Evolutionary conservation across 2,113 vertebrate genomes (phyloP).

Genomic region (Cepphus grylle): DNA sequence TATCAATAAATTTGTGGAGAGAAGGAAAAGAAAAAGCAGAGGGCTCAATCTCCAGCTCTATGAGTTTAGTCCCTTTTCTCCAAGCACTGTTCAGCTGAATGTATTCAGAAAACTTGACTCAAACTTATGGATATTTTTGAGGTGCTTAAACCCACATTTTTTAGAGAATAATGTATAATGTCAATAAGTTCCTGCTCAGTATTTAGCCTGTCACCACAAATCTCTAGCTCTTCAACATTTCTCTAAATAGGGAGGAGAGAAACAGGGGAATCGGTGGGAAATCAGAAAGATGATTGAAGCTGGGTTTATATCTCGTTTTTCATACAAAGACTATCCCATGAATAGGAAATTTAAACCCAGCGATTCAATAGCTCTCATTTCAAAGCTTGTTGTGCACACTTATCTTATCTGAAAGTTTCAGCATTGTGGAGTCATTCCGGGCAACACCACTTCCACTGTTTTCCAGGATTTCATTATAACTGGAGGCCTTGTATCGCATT

Average conservation of each 20-base stretch:
- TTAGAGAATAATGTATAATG: neutral
- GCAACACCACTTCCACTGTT: constrained; percentile 9
- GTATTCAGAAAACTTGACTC: neutral
- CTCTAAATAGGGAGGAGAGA: neutral
- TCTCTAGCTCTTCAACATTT: neutral
- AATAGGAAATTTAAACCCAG: constrained; percentile 46
- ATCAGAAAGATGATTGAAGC: neutral
- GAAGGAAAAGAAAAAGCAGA: neutral
- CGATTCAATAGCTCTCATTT: neutral
- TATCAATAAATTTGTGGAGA: neutral
- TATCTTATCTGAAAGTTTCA: constrained; percentile 18
- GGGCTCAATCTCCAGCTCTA: neutral
- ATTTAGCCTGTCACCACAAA: neutral
- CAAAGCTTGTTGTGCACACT: neutral
- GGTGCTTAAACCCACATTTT: neutral
- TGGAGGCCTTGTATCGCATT: neutral
- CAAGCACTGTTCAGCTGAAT: neutral
- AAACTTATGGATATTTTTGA: neutral
- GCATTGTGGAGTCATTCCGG: neutral
- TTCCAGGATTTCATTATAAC: constrained; percentile 12
- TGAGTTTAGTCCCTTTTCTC: fast-evolving
- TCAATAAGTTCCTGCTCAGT: neutral
- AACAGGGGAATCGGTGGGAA: neutral
- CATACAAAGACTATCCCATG: neutral
- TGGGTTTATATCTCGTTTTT: neutral